A percentile compares a stretch with the other conserved stretches of the same genome.
Evolutionary conservation across 1,140 invertebrate species (phyloP).

Genomic region (Zaprionus inermis): DNA sequence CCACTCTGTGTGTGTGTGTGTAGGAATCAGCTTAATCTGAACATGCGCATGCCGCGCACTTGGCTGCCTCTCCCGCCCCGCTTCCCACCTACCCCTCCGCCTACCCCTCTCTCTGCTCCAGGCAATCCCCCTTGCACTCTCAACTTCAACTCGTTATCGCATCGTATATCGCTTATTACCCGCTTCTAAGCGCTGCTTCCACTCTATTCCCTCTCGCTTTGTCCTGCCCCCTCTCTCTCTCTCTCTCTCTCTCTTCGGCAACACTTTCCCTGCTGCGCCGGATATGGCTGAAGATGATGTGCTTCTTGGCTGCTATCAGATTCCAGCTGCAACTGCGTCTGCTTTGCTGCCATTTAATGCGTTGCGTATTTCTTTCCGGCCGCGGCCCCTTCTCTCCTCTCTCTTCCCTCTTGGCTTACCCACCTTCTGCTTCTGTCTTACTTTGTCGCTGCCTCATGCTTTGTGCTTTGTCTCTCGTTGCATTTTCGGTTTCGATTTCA

Average conservation of each 20-base stretch:
- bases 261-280: slow-evolving; percentile 51
- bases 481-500: slow-evolving; percentile 43
- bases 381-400: neutral
- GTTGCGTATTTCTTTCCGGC: slow-evolving; percentile 70
- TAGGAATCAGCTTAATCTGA: slow-evolving; percentile 59
- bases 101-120: neutral
- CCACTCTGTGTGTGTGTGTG: neutral
- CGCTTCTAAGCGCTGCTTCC: slow-evolving; percentile 59
- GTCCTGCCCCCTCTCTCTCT: neutral
- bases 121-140: neutral
- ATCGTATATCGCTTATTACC: slow-evolving; percentile 77
- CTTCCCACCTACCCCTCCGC: neutral
- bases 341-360: slow-evolving; percentile 52
- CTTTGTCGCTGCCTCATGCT: neutral
- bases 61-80: neutral
- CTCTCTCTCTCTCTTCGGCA: neutral
- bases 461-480: neutral
- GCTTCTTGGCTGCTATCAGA: slow-evolving; percentile 62
- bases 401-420: slow-evolving; percentile 29
- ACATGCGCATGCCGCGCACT: slow-evolving; percentile 35
- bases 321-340: slow-evolving; percentile 57
- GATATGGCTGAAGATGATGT: slow-evolving; percentile 74
- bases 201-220: slow-evolving; percentile 5
- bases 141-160: slow-evolving; percentile 73
- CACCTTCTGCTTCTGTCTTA: neutral